phyloP scores from a whole-genome alignment of 2,888 invertebrate species.

The Blera fallax region DNA sequence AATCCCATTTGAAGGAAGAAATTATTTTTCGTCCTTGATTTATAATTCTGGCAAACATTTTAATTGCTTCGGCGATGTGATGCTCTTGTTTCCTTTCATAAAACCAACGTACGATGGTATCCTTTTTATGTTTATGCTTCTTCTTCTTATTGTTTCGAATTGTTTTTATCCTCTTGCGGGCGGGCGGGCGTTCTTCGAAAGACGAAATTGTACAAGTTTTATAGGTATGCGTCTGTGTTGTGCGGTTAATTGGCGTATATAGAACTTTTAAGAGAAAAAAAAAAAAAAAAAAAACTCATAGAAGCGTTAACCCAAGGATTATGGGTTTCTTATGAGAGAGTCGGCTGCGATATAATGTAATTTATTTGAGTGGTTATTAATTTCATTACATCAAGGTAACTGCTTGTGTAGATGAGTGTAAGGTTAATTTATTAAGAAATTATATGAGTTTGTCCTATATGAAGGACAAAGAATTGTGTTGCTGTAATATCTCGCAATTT shows the following conservation, averaged over 20 bases:
- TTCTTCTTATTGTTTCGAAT: background rate
- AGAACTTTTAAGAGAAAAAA: background rate
- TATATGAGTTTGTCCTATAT: background rate
- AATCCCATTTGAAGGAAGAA: background rate
- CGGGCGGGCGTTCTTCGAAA: background rate
- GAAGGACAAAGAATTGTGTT: background rate
- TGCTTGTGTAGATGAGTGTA: background rate
- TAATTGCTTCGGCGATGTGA: conserved; percentile 1
- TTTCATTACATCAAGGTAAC: conserved; percentile 4
- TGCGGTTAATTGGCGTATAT: background rate
- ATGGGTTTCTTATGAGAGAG: background rate
- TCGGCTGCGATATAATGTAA: background rate
- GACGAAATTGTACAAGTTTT: background rate
- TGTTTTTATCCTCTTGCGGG: background rate
- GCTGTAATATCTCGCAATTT: background rate
- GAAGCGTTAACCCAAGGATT: background rate
- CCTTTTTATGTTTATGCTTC: background rate
- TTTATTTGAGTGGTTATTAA: conserved; percentile 35
- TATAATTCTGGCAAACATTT: background rate
- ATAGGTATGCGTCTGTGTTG: background rate
- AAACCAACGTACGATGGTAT: background rate
- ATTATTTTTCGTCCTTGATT: conserved; percentile 13
- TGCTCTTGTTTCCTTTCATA: background rate
- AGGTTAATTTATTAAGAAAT: background rate
- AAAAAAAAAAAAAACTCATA: background rate